A percentile compares a stretch with the other conserved stretches of the same genome.
Conservation (phyloP, 2,888 invertebrate genomes). For the Rhagophthalmus giganteus region DNA sequence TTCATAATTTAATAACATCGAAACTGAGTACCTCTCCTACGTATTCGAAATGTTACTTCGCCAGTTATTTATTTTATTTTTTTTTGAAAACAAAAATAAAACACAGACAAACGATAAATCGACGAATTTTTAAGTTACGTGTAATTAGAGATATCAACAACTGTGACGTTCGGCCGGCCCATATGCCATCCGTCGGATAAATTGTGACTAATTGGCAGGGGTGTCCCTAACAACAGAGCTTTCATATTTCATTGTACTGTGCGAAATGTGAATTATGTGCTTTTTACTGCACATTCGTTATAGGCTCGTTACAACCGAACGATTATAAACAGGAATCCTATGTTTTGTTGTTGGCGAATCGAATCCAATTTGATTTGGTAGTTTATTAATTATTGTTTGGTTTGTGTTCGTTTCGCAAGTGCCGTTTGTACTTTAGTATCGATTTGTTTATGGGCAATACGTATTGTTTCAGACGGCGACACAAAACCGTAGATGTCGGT, state of each 20-base stretch:
- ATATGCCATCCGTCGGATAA: constrained; percentile 30
- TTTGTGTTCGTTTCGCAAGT: constrained; percentile 4
- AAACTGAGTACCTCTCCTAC: neutral
- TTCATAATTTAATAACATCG: neutral
- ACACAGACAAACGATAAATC: too few species aligned
- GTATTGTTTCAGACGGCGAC: too few species aligned
- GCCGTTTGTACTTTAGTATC: constrained; percentile 9
- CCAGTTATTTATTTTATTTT: too few species aligned
- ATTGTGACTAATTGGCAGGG: constrained; percentile 37
- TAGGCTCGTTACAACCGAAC: constrained; percentile 25
- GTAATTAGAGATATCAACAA: constrained; percentile 30
- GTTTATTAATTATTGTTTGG: constrained; percentile 33
- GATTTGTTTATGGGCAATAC: neutral
- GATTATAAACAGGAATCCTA: constrained; percentile 29
- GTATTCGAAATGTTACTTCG: too few species aligned
- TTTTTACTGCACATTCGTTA: constrained; percentile 32
- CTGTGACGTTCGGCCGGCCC: constrained; percentile 16
- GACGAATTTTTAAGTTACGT: neutral
- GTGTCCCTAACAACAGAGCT: constrained; percentile 27
- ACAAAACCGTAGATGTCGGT: too few species aligned
- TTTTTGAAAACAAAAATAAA: too few species aligned
- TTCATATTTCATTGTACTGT: constrained; percentile 33
- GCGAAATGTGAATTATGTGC: constrained; percentile 31
- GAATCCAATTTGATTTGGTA: constrained; percentile 28
- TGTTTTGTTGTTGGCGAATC: constrained; percentile 31